Evolutionary conservation across 2,888 invertebrate species (phyloP).

Genomic region (Leptinotarsa haldemani): DNA sequence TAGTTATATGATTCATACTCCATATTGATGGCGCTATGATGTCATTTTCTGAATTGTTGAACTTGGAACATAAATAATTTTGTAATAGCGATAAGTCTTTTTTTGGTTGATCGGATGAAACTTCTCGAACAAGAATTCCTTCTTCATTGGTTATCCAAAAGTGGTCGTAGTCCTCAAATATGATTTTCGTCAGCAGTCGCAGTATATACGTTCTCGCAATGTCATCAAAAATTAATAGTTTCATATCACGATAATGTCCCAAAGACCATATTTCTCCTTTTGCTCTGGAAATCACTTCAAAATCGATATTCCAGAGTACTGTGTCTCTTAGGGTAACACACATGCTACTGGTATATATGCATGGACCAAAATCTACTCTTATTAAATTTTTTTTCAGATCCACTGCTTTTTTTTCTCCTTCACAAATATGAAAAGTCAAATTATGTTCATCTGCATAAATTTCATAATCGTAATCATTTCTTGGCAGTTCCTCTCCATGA

Average conservation of each 20-base stretch:
- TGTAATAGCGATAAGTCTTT: too few relatives aligned
- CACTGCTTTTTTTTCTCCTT: too few relatives aligned
- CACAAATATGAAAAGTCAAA: too few relatives aligned
- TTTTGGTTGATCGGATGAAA: not conserved
- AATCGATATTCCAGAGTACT: not conserved
- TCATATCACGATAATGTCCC: not conserved
- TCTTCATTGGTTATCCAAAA: not conserved
- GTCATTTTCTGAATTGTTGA: not conserved
- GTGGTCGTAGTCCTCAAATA: not conserved
- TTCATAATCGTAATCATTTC: not conserved
- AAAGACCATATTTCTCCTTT: conserved; percentile 5
- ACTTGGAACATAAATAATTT: not conserved
- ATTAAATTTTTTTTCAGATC: too few relatives aligned
- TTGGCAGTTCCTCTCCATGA: not conserved
- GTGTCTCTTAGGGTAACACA: too few relatives aligned
- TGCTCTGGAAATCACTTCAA: not conserved
- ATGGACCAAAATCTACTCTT: too few relatives aligned
- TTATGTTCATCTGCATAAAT: not conserved
- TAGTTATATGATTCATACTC: not conserved
- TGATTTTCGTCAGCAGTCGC: not conserved
- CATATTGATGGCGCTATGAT: not conserved
- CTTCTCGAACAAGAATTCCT: not conserved
- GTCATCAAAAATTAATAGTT: not conserved
- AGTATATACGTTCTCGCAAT: not conserved
- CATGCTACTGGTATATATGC: not conserved